Evolutionary conservation across 2,888 invertebrate genomes (phyloP), one percentile per base, ranked within the genome.

Genomic region (Andrena bicolor): DNA sequence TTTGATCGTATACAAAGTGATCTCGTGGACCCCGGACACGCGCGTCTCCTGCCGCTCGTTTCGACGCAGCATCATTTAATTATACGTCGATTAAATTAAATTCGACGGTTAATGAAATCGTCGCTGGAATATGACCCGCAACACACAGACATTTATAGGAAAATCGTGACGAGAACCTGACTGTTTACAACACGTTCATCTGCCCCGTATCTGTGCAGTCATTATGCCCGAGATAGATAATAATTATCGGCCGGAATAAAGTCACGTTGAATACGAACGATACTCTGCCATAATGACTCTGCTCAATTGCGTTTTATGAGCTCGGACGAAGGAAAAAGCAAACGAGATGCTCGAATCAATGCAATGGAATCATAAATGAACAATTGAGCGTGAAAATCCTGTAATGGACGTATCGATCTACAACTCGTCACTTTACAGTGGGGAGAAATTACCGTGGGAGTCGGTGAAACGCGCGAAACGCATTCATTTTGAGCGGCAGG

Each of bases 1-100:
- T 84, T 86, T 58, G 23, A 53, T 84, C 58, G 61, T 75, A 30
- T 49, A 86, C 84, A 84, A 82, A 81, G 60, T 51, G 70, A 76
- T 78, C 63, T 35, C 23, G 26, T 4, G 61, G 30, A 58, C 49
- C 28, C 10, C 10, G 35, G 41, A 64, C 75, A 72, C 68, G 49
- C 20, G 56, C 10, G 5, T 56, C 20, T 51, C 41, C 41, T 4
- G 1, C 20, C n/a, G 16, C n/a, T 71, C n/a, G 13, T 49, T 16
- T 35, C 28, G 20, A 28, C 4, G 53, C 4, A 20, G 16, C n/a
- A 26, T 58, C 30, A 58, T 28, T 30, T 28, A 23, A 56, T 58
- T 56, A 20, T 41, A 35, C 20, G 13, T 32, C 20, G 56, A 65
- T 64, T 53, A 66, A 30, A 66, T 49, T 49, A 48, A 60, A 64